phyloP scores from a whole-genome alignment of 1,140 invertebrate genomes.

The Drosophila micromelanica region DNA sequence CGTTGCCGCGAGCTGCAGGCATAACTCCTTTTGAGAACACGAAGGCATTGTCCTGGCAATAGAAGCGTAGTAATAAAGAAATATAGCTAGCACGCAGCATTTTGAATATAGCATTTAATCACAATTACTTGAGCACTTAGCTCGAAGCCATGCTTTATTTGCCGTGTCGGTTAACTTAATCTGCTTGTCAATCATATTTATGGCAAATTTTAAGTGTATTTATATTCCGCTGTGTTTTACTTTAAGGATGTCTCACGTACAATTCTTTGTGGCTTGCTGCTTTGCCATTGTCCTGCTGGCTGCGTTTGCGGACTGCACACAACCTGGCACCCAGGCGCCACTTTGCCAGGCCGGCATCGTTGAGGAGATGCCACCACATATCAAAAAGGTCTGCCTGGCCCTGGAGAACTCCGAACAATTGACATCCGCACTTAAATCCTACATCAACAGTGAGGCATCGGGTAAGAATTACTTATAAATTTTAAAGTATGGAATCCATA shows the following conservation, averaged over 20 bases:
- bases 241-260: conserved; percentile 72
- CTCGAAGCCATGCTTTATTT: neutral
- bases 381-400: conserved; percentile 80
- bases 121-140: conserved; percentile 42
- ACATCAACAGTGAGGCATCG: conserved; percentile 82
- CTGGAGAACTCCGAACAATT: conserved; percentile 82
- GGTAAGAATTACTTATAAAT: conserved; percentile 46
- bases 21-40: conserved; percentile 36
- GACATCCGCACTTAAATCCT: conserved; percentile 72
- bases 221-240: neutral
- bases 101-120: conserved; percentile 61
- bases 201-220: neutral
- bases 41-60: conserved; percentile 46
- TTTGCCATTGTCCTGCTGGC: conserved; percentile 59
- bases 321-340: conserved; percentile 53
- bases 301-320: conserved; percentile 39
- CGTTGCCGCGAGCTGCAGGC: conserved; percentile 15
- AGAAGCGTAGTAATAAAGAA: conserved; percentile 3
- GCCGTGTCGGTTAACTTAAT: conserved; percentile 4
- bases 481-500: neutral
- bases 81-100: conserved; percentile 54
- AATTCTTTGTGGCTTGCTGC: conserved; percentile 60
- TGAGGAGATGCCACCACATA: conserved; percentile 81
- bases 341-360: conserved; percentile 77
- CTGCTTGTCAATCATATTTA: conserved; percentile 2